These are phyloP conservation scores for Anguilla pacifica DNA, from an alignment of 2,797 vertebrate genomes.

Conservation along the genomic window DNA sequence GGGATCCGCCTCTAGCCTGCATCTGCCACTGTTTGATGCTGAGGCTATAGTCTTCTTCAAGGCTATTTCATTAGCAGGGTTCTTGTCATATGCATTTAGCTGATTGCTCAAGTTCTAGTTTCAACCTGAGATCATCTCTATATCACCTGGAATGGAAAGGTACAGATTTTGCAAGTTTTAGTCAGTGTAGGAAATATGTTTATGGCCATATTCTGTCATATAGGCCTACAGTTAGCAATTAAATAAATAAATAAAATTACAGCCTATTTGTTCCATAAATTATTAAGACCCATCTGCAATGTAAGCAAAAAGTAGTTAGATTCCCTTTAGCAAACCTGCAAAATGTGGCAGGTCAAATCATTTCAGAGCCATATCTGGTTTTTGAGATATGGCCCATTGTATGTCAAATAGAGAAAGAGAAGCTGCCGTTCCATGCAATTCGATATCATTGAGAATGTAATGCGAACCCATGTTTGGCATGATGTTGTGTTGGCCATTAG, in stretches of 20 bases:
- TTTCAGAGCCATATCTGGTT: neutral
- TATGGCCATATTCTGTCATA: too few relatives aligned
- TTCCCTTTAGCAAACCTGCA: neutral
- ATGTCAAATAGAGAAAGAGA: neutral
- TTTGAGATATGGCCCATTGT: neutral
- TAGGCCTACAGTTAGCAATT: too few relatives aligned
- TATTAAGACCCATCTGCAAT: neutral
- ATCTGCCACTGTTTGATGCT: neutral
- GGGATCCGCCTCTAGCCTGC: neutral
- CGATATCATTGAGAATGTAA: constrained; percentile 3
- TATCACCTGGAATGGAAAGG: neutral
- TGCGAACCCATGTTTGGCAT: neutral
- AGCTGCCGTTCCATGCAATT: neutral
- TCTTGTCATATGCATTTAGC: neutral
- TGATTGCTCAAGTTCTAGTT: neutral
- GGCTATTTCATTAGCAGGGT: neutral
- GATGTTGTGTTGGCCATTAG: neutral
- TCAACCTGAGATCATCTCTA: neutral
- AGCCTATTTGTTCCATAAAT: neutral
- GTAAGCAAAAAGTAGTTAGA: neutral
- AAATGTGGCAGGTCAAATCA: neutral
- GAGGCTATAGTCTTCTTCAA: neutral
- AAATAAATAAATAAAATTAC: too few relatives aligned
- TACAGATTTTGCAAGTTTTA: neutral
- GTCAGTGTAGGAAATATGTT: too few relatives aligned